Evolutionary conservation across 2,888 invertebrate genomes (phyloP).

Genomic region (Trisateles emortualis): DNA sequence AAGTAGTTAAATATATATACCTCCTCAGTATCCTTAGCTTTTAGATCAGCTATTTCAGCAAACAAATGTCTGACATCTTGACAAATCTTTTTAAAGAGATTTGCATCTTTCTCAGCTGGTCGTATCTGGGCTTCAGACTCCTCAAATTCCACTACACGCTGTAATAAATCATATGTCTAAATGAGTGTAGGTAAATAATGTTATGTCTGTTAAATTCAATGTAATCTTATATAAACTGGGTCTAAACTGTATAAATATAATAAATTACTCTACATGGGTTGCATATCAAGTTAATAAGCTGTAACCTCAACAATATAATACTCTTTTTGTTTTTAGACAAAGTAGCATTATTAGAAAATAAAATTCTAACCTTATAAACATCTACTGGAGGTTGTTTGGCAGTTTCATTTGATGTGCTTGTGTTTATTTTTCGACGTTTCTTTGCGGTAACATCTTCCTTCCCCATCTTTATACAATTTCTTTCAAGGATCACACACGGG

Average conservation of each 20-base stretch:
- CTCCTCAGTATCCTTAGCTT: constrained; percentile 85
- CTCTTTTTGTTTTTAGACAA: too few relatives aligned
- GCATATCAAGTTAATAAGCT: too few relatives aligned
- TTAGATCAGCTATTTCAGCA: constrained; percentile 89
- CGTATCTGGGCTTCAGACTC: constrained; percentile 90
- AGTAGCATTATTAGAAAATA: background rate
- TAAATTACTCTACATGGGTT: too few relatives aligned
- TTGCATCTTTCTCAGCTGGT: constrained; percentile 89
- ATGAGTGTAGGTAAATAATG: background rate
- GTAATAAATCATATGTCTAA: constrained; percentile 13
- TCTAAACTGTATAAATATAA: too few relatives aligned
- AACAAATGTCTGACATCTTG: constrained; percentile 90
- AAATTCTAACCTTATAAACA: constrained; percentile 86
- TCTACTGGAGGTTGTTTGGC: constrained; percentile 82
- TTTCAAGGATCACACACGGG: too few relatives aligned
- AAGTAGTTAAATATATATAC: too few relatives aligned
- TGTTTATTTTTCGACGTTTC: constrained; percentile 85
- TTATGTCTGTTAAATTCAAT: background rate
- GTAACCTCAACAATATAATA: too few relatives aligned
- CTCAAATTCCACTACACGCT: constrained; percentile 91
- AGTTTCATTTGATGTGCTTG: constrained; percentile 67
- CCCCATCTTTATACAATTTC: constrained; percentile 73
- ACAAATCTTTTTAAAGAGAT: constrained; percentile 89
- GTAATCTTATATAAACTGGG: too few relatives aligned
- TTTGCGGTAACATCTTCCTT: constrained; percentile 83